A percentile compares a stretch with the other conserved stretches of the same genome.
Conservation (phyloP, 1,140 invertebrate genomes). For the Drosophila ercepeae region DNA sequence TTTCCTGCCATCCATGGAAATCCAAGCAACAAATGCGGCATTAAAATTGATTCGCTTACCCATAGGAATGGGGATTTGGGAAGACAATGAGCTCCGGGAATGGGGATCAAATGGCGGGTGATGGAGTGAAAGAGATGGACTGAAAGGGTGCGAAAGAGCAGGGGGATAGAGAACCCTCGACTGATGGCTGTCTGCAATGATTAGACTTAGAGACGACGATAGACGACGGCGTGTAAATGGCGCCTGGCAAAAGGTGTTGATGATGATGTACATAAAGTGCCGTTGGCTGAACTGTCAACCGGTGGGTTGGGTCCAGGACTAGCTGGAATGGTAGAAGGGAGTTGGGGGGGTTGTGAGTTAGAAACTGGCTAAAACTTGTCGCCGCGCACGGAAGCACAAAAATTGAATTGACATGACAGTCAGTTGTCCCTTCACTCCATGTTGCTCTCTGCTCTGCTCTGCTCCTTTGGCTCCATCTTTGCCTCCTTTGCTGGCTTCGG, state of each 20-base stretch:
- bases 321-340: neutral
- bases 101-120: neutral
- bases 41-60: conserved; percentile 78
- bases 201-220: conserved; percentile 79
- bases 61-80: conserved; percentile 2
- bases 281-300: conserved; percentile 63
- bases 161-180: conserved; percentile 20
- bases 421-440: conserved; percentile 38
- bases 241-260: conserved; percentile 77
- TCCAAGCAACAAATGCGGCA: conserved; percentile 72
- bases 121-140: neutral
- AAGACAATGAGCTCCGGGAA: conserved; percentile 10
- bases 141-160: neutral
- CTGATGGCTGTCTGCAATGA: conserved; percentile 70
- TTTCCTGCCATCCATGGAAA: conserved; percentile 39
- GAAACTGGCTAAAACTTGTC: conserved; percentile 77
- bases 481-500: neutral
- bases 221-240: conserved; percentile 81
- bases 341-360: neutral
- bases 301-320: conserved; percentile 1
- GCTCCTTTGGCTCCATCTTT: neutral
- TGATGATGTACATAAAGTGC: conserved; percentile 79
- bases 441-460: neutral
- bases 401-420: conserved; percentile 82
- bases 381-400: conserved; percentile 81